Conservation (phyloP, 2,888 invertebrate species). For the Drosophila austrosaltans region DNA sequence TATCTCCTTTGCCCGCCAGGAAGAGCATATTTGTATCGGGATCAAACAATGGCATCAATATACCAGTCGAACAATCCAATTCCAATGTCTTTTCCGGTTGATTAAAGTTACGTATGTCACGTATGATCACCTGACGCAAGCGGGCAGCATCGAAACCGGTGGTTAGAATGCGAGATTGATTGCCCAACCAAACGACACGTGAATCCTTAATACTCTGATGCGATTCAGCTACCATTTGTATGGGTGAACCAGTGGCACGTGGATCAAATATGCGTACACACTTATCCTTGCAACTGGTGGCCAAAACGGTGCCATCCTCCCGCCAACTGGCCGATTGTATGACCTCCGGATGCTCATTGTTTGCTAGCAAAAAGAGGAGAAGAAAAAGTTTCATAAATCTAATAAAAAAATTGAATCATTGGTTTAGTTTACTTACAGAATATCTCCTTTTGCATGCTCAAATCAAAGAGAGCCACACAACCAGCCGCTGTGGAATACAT, state of each 20-base stretch:
- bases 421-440: constrained; percentile 86
- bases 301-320: constrained; percentile 90
- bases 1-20: constrained; percentile 97
- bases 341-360: constrained; percentile 91
- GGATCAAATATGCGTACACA: constrained; percentile 94
- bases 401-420: too few species aligned
- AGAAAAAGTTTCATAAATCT: not conserved
- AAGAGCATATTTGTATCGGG: constrained; percentile 97
- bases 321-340: constrained; percentile 96
- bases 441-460: constrained; percentile 91
- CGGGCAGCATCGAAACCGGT: constrained; percentile 96
- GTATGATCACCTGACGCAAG: constrained; percentile 93
- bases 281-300: constrained; percentile 96
- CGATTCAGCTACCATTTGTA: constrained; percentile 88
- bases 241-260: constrained; percentile 85
- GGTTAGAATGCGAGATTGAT: constrained; percentile 91
- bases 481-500: constrained; percentile 93
- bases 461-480: constrained; percentile 93
- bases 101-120: constrained; percentile 92
- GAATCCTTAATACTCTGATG: constrained; percentile 97
- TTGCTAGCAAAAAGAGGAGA: constrained; percentile 83
- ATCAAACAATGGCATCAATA: constrained; percentile 96
- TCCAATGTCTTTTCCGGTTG: constrained; percentile 91
- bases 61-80: constrained; percentile 94
- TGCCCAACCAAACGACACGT: constrained; percentile 94